Evolutionary conservation across 2,888 invertebrate species (phyloP), one percentile per base, ranked within the genome.

Genomic region (Zaprionus lineosus): DNA sequence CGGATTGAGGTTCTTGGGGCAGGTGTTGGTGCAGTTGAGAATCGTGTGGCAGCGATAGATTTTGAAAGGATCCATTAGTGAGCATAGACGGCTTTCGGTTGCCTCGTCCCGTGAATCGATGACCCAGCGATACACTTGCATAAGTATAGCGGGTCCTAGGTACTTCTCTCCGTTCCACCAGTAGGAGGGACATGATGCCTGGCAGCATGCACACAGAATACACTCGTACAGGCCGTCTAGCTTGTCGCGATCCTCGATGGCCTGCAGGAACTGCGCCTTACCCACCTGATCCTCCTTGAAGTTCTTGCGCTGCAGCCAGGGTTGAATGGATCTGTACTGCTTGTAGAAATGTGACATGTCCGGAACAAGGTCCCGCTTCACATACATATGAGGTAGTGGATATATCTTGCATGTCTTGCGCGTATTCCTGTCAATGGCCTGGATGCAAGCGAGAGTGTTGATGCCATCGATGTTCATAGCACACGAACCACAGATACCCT

Each of bases 161-260:
- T 98, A 99, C 88, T 97, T 97, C 88, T 98, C 97, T 4, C 96
- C 95, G 84, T 98, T 98, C 98, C 98, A 99, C 98, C 98, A 99
- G 91, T 99, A 99, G 1, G 97, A 97, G 0, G 98, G 98, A 74
- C 98, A 99, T 12, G 97, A 95, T 0, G 98, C 97, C 12, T 96
- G 96, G 88, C 98, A 99, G 90, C 98, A 99, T 33, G 98, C 98
- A 88, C 98, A 98, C 43, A 98, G 91, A 71, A 99, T 98, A 89
- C 98, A 99, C 90, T 99, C 98, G 87, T 98, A 98, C 11, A 98
- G 91, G 31, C 98, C 98, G 90, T 99, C 98, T 84, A 99, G 91
- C 88, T 97, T 96, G 44, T 94, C 93, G 48, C 98, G 93, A 90
- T 99, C 98, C 40, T 95, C 94, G 0, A 95, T 92, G 84, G 95